phyloP scores from a whole-genome alignment of 2,113 vertebrate genomes.

The Ardeotis arabs region DNA sequence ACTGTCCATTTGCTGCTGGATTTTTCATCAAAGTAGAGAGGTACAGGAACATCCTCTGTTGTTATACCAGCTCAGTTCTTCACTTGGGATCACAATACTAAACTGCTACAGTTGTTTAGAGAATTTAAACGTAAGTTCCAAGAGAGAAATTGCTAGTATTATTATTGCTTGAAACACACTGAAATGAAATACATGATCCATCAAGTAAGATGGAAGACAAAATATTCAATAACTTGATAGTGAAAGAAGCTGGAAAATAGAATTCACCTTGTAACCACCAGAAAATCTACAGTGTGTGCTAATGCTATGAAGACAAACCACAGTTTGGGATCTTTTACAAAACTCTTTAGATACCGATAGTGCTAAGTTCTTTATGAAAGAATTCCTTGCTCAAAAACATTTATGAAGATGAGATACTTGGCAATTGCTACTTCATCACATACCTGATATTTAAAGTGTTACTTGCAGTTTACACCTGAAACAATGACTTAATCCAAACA shows the following conservation, averaged over 20 bases:
- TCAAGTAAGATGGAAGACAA: neutral
- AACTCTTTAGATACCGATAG: neutral
- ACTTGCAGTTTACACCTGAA: neutral
- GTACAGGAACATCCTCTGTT: neutral
- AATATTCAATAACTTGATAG: neutral
- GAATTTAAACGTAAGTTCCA: neutral
- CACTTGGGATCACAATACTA: neutral
- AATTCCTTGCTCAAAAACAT: neutral
- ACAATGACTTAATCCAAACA: neutral
- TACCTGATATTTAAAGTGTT: neutral
- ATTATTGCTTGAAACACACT: neutral
- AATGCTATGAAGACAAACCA: conserved; percentile 57
- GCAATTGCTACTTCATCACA: neutral
- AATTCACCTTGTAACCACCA: neutral
- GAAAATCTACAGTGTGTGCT: neutral
- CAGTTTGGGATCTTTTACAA: neutral
- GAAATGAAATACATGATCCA: neutral
- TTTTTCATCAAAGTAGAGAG: neutral
- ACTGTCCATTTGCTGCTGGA: neutral
- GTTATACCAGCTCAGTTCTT: neutral
- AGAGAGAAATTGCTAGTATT: neutral
- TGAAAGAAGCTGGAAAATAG: neutral
- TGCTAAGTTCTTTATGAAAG: neutral
- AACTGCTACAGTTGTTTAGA: neutral
- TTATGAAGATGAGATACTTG: neutral